Evolutionary conservation across 2,888 invertebrate genomes (phyloP).

Genomic region (Platerodrilus igneus): DNA sequence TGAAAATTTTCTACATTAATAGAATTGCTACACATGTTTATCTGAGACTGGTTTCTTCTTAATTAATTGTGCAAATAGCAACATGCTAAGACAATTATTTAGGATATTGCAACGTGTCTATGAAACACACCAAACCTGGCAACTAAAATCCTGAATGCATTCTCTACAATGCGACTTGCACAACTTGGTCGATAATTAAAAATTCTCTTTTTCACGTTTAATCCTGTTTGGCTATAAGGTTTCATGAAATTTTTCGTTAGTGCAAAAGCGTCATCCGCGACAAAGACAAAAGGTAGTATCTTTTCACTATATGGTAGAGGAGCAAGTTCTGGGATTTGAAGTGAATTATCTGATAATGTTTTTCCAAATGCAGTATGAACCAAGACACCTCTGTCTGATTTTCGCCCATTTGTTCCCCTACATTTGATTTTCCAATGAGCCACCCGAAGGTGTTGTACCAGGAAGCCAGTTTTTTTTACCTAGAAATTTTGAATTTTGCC

Average conservation of each 20-base stretch:
- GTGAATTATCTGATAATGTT: too few relatives aligned
- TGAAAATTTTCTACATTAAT: slow-evolving; percentile 9
- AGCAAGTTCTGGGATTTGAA: too few relatives aligned
- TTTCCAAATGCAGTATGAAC: too few relatives aligned
- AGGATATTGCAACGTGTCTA: slow-evolving; percentile 20
- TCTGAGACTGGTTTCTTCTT: slow-evolving; percentile 12
- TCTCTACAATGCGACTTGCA: slow-evolving; percentile 23
- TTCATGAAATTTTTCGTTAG: slow-evolving; percentile 27
- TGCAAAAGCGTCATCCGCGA: slow-evolving; percentile 31
- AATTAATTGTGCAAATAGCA: slow-evolving; percentile 27
- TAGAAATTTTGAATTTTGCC: too few relatives aligned
- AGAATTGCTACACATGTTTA: background rate
- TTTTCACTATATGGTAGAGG: slow-evolving; percentile 19
- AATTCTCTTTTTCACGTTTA: too few relatives aligned
- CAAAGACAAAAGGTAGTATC: slow-evolving; percentile 22
- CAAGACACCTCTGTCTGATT: too few relatives aligned
- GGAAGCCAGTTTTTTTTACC: too few relatives aligned
- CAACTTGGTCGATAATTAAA: slow-evolving; percentile 26
- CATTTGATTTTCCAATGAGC: too few relatives aligned
- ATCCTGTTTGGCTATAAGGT: slow-evolving; percentile 25
- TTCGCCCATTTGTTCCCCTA: too few relatives aligned
- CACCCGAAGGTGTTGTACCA: too few relatives aligned
- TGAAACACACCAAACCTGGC: slow-evolving; percentile 24
- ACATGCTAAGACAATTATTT: slow-evolving; percentile 24
- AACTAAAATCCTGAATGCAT: slow-evolving; percentile 27